Evolutionary conservation across 2,797 vertebrate genomes (phyloP).

Genomic region (Orientallactaga sibirica): DNA sequence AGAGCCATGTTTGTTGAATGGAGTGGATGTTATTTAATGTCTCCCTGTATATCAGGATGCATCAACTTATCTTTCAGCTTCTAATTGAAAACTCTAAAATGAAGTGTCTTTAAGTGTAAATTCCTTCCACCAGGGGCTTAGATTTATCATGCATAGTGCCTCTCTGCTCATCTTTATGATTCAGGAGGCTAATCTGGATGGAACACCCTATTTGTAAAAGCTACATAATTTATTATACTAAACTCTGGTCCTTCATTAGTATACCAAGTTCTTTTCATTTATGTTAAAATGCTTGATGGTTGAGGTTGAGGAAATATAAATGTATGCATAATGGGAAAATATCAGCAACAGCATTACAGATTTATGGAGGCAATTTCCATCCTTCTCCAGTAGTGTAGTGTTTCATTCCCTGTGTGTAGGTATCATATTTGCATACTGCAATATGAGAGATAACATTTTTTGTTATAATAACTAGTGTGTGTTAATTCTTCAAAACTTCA

Average conservation of each 20-base stretch:
- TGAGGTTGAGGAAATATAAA: not conserved
- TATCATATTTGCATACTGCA: not conserved
- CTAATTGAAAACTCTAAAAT: not conserved
- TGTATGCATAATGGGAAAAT: not conserved
- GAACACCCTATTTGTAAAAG: not conserved
- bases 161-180: conserved; percentile 5
- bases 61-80: not conserved
- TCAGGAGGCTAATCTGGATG: conserved; percentile 12
- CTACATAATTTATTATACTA: conserved; percentile 7
- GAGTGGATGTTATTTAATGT: not conserved
- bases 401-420: not conserved
- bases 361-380: not conserved
- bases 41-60: not conserved
- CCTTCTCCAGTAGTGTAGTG: not conserved
- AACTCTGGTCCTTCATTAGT: not conserved
- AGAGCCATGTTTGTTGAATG: not conserved
- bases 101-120: not conserved
- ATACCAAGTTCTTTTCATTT: conserved; percentile 39
- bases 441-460: not conserved
- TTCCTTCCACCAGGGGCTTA: not conserved
- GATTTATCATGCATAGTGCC: not conserved
- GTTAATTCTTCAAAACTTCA: not conserved
- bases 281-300: not conserved
- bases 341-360: not conserved
- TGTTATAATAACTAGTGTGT: not conserved